Evolutionary conservation across 1,140 invertebrate species (phyloP).

Genomic region (Aphidius gifuensis): DNA sequence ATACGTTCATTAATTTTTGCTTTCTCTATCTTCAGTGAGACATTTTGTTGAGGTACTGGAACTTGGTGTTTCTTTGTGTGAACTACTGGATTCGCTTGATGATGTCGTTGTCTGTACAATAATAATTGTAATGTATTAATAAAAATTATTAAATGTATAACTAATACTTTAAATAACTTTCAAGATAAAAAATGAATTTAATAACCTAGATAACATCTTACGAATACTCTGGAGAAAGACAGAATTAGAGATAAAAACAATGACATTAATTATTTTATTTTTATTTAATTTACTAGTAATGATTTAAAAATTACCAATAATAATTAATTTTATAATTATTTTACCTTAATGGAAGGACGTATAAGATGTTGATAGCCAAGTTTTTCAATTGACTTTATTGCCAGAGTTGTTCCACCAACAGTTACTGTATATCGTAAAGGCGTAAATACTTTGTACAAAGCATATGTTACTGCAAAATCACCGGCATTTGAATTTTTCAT

Average conservation of each 20-base stretch:
- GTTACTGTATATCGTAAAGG: conserved; percentile 88
- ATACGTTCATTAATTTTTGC: no score
- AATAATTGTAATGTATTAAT: no score
- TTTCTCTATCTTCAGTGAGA: no score
- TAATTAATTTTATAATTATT: neutral
- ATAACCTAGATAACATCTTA: conserved; percentile 21
- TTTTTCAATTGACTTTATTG: conserved; percentile 59
- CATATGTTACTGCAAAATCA: conserved; percentile 83
- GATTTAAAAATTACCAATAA: neutral
- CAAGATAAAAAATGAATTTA: conserved; percentile 3
- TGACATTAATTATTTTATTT: neutral
- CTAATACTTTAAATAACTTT: neutral
- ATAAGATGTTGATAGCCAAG: conserved; percentile 59
- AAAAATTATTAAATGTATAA: no score
- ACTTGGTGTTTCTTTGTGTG: no score
- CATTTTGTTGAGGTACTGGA: no score
- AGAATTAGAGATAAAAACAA: conserved; percentile 12
- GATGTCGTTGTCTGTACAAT: no score
- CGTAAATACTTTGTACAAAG: conserved; percentile 87
- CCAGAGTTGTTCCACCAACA: conserved; percentile 65
- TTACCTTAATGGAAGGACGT: conserved; percentile 29
- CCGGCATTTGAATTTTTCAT: conserved; percentile 77
- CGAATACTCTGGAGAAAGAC: conserved; percentile 17
- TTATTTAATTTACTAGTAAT: neutral
- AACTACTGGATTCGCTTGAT: no score